These are phyloP conservation scores for Bucorvus abyssinicus DNA, from an alignment of 2,797 vertebrate genomes.

Conservation along the genomic window DNA sequence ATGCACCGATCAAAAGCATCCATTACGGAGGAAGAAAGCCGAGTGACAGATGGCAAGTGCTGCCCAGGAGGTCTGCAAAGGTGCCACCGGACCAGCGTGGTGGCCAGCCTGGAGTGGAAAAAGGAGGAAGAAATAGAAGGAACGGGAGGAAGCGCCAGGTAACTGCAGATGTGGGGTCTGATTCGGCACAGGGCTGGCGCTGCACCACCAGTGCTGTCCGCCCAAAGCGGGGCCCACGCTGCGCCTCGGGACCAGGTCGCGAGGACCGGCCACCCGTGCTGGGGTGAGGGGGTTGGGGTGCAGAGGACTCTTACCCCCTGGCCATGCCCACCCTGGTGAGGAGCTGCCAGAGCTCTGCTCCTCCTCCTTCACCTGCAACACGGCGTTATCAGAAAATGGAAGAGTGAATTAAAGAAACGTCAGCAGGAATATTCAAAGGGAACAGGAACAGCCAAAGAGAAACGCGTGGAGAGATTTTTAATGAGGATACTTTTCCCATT, in stretches of 20 bases:
- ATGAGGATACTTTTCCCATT: neutral
- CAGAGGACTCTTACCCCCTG: neutral
- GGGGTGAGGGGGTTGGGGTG: neutral
- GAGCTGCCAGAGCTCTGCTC: neutral
- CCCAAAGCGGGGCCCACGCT: neutral
- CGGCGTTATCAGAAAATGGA: neutral
- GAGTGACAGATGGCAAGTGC: neutral
- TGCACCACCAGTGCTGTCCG: accelerated
- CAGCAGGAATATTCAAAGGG: neutral
- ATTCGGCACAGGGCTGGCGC: neutral
- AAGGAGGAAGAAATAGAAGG: neutral
- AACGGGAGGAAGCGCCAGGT: neutral
- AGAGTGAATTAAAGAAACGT: neutral
- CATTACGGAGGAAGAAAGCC: neutral
- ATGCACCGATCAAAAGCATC: constrained; percentile 1
- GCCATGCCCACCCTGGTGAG: neutral
- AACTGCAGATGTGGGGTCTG: neutral
- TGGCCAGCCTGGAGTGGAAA: neutral
- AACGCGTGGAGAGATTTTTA: neutral
- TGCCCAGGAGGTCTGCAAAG: neutral
- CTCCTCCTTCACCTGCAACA: neutral
- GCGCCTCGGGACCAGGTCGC: neutral
- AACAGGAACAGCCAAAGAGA: neutral
- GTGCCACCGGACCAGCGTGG: neutral
- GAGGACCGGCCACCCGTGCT: neutral